Evolutionary conservation across 2,797 vertebrate species (phyloP).

Genomic region (Peromyscus eremicus): DNA sequence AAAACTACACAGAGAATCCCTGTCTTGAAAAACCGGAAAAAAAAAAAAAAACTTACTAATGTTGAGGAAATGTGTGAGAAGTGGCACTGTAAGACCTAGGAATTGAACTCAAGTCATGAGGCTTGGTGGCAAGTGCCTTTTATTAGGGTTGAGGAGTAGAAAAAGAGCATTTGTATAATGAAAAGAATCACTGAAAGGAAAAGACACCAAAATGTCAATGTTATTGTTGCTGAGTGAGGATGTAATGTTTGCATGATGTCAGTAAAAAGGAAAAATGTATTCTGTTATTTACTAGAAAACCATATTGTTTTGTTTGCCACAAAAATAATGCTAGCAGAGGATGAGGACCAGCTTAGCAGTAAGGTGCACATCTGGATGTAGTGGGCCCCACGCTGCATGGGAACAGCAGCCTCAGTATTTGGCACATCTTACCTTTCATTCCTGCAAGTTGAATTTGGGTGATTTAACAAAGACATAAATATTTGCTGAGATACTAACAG

Average conservation of each 20-base stretch:
- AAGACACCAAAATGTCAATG: background rate
- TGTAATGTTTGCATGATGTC: background rate
- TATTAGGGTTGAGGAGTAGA: background rate
- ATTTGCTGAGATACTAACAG: constrained; percentile 50
- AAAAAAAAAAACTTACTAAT: background rate
- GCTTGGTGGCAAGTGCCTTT: background rate
- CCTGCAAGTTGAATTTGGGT: constrained; percentile 35
- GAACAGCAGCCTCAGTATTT: background rate
- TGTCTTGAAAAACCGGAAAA: too few species aligned
- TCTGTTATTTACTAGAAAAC: background rate
- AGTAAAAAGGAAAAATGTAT: background rate
- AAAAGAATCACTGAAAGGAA: background rate
- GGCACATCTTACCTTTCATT: background rate
- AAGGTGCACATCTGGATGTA: background rate
- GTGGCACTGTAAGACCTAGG: background rate
- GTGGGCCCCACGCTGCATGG: background rate
- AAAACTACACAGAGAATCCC: too few species aligned
- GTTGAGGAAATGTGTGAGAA: background rate
- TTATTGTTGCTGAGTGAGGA: constrained; percentile 30
- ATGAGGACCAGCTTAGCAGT: background rate
- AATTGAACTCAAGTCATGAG: background rate
- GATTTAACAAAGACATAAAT: constrained; percentile 56
- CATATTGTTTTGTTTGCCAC: background rate
- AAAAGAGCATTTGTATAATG: background rate
- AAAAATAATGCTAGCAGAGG: background rate